Conservation (phyloP, 2,113 vertebrate genomes). For the Oncorhynchus kisutch region DNA sequence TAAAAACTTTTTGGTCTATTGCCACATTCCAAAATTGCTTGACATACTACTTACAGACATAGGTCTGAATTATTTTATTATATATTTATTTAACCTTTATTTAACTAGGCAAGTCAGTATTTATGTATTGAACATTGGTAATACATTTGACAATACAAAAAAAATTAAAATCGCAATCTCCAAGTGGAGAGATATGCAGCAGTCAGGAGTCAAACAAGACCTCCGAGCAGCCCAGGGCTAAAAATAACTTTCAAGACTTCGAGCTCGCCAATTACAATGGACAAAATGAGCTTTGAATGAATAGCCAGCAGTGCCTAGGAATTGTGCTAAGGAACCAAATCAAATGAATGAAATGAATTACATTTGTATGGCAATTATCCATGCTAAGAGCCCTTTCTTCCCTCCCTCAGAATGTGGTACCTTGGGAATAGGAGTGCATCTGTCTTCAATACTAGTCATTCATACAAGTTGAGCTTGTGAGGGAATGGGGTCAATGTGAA, state of each 20-base stretch:
- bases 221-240: background rate
- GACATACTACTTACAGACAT: too few species aligned
- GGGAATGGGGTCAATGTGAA: background rate
- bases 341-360: background rate
- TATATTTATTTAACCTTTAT: too few species aligned
- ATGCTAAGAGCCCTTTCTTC: background rate
- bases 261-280: constrained; percentile 37
- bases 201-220: constrained; percentile 14
- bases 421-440: background rate
- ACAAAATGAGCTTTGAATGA: constrained; percentile 22
- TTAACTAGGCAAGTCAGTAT: too few species aligned
- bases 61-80: too few species aligned
- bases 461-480: background rate
- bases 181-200: background rate
- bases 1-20: too few species aligned
- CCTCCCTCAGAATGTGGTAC: background rate
- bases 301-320: constrained; percentile 7
- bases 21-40: too few species aligned
- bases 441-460: background rate
- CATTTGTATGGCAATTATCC: background rate
- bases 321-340: constrained; percentile 8
- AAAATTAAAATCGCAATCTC: too few species aligned
- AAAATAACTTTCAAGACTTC: constrained; percentile 24
- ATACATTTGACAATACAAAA: too few species aligned
- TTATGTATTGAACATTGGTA: too few species aligned